A percentile compares a stretch with the other conserved stretches of the same genome.
These are phyloP conservation scores for Oryzias curvinotus DNA, from an alignment of 2,113 vertebrate species.

Conservation along the genomic window DNA sequence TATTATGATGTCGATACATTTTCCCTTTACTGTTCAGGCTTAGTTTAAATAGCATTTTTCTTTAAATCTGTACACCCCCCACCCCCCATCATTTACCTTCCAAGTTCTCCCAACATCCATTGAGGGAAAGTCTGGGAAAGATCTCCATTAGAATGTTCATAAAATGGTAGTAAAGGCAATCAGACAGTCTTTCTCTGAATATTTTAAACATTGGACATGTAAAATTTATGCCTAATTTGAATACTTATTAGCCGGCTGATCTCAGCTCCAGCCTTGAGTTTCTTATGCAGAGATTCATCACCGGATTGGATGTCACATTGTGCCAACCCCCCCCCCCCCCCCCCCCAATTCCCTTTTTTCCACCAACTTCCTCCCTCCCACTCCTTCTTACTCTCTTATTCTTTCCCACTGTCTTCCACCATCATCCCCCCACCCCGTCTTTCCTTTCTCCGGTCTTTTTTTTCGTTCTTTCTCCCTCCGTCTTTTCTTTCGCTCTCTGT, in stretches of 20 bases:
- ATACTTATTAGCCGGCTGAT: conserved; percentile 98
- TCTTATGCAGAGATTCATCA: conserved; percentile 90
- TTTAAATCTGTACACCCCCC: too few species aligned
- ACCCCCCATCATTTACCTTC: conserved; percentile 58
- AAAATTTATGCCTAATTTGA: conserved; percentile 99
- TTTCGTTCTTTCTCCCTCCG: conserved; percentile 43
- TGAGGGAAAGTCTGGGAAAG: conserved; percentile 54
- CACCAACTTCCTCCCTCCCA: conserved; percentile 34
- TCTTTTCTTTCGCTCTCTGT: conserved; percentile 68
- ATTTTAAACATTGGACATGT: conserved; percentile 98
- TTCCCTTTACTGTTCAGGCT: too few species aligned
- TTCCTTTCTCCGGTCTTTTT: conserved; percentile 11
- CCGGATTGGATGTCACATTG: conserved; percentile 75
- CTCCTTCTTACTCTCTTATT: conserved; percentile 46
- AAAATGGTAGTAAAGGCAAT: conserved; percentile 93
- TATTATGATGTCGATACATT: too few species aligned
- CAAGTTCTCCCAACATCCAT: conserved; percentile 72
- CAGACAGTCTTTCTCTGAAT: conserved; percentile 95
- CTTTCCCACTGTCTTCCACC: conserved; percentile 55
- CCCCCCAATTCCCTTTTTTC: conserved; percentile 5
- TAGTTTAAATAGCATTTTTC: too few species aligned
- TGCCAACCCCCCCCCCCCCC: conserved; percentile 47
- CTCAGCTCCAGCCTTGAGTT: conserved; percentile 93
- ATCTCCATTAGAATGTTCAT: conserved; percentile 90
- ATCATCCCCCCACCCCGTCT: conserved; percentile 20